Evolutionary conservation across 1,140 invertebrate species (phyloP).

Genomic region (Caenorhabditis elegans): DNA sequence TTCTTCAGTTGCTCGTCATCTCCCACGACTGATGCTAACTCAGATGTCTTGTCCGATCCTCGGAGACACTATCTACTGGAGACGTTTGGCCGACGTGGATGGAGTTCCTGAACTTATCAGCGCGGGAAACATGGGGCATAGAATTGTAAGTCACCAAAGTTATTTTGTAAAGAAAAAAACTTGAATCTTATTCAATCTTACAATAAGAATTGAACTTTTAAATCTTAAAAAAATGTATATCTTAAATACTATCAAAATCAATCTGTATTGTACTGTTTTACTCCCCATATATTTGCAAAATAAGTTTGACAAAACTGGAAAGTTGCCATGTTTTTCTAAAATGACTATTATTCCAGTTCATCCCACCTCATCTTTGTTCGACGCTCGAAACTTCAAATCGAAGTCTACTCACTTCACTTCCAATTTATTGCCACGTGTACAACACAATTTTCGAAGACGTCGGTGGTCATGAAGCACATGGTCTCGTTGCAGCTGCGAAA

Average conservation of each 20-base stretch:
- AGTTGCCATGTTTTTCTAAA: too few relatives aligned
- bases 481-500: not conserved
- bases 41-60: not conserved
- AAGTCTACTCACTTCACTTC: not conserved
- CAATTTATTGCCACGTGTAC: not conserved
- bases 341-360: not conserved
- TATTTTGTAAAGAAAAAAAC: too few relatives aligned
- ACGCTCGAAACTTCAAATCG: not conserved
- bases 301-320: too few relatives aligned
- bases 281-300: too few relatives aligned
- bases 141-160: not conserved
- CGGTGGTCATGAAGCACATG: not conserved
- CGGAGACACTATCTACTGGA: conserved; percentile 19
- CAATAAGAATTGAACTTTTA: too few relatives aligned
- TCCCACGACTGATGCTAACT: not conserved
- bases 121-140: not conserved
- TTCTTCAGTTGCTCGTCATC: conserved; percentile 26
- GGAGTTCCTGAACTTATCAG: not conserved
- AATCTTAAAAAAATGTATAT: too few relatives aligned
- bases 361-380: not conserved
- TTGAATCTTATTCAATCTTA: too few relatives aligned
- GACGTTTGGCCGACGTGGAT: not conserved
- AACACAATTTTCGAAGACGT: conserved; percentile 17
- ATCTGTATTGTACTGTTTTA: too few relatives aligned
- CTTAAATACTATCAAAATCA: too few relatives aligned